phyloP scores from a whole-genome alignment of 2,797 vertebrate genomes.

The Carcharodon carcharias region DNA sequence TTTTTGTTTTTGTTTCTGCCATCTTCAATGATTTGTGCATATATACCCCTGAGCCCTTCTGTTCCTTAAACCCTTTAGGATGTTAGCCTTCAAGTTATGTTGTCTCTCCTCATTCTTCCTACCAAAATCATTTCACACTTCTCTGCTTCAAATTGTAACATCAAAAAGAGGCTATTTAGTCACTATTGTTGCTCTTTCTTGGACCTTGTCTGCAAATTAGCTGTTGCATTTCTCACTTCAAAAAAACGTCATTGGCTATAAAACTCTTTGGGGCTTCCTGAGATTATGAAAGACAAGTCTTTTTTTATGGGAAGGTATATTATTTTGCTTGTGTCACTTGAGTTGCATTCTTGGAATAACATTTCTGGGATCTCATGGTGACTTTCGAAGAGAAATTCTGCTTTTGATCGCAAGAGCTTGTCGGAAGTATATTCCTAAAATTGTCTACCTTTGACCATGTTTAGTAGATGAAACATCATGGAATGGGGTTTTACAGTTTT shows the following conservation, averaged over 20 bases:
- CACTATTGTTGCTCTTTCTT: background rate
- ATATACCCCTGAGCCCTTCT: no score
- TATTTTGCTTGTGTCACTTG: background rate
- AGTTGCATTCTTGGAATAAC: background rate
- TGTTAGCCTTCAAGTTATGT: no score
- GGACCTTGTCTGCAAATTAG: background rate
- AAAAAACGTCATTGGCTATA: background rate
- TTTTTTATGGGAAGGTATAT: background rate
- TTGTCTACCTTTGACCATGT: background rate
- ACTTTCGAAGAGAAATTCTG: background rate
- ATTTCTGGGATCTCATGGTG: background rate
- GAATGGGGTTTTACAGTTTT: background rate
- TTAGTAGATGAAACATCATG: no score
- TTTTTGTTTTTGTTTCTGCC: no score
- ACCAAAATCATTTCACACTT: no score
- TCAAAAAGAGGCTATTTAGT: background rate
- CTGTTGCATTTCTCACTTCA: background rate
- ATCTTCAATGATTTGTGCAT: no score
- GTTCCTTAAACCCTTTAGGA: no score
- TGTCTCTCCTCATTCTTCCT: no score
- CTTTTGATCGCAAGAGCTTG: background rate
- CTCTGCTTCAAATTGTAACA: background rate
- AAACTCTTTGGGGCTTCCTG: background rate
- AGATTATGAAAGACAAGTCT: background rate
- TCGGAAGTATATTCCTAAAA: background rate